These are phyloP conservation scores for Lasioglossum calceatum DNA, from an alignment of 2,888 invertebrate genomes.

Conservation along the genomic window DNA sequence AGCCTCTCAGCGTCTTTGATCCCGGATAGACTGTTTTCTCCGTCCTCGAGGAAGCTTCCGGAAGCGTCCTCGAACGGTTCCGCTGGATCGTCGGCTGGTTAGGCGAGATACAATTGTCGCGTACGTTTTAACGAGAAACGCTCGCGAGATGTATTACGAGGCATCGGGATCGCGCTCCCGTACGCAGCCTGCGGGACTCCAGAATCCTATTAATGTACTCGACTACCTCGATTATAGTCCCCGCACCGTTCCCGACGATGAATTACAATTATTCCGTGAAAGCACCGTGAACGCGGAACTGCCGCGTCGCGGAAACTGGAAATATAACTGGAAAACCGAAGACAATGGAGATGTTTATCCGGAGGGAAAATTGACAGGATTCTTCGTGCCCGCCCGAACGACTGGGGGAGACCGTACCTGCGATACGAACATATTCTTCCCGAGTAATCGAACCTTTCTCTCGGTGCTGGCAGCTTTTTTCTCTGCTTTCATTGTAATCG, in stretches of 20 bases:
- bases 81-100: slow-evolving; percentile 42
- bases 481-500: background rate
- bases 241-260: slow-evolving; percentile 45
- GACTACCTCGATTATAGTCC: slow-evolving; percentile 53
- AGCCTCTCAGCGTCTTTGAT: slow-evolving; percentile 42
- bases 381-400: background rate
- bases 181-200: slow-evolving; percentile 37
- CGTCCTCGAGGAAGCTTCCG: background rate
- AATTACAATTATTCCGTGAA: slow-evolving; percentile 58
- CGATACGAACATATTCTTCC: background rate
- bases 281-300: slow-evolving; percentile 42
- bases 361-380: slow-evolving; percentile 4
- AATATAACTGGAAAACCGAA: slow-evolving; percentile 13
- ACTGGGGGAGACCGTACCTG: background rate
- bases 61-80: slow-evolving; percentile 24
- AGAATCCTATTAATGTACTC: slow-evolving; percentile 66
- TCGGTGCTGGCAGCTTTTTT: background rate
- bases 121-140: slow-evolving; percentile 29
- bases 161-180: slow-evolving; percentile 28
- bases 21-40: slow-evolving; percentile 11
- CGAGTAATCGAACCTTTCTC: background rate
- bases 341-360: background rate
- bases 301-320: slow-evolving; percentile 30
- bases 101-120: slow-evolving; percentile 56
- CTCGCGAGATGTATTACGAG: slow-evolving; percentile 40